These are phyloP conservation scores for Stenotaenia linearis DNA, from an alignment of 2,888 invertebrate species.

Conservation along the genomic window DNA sequence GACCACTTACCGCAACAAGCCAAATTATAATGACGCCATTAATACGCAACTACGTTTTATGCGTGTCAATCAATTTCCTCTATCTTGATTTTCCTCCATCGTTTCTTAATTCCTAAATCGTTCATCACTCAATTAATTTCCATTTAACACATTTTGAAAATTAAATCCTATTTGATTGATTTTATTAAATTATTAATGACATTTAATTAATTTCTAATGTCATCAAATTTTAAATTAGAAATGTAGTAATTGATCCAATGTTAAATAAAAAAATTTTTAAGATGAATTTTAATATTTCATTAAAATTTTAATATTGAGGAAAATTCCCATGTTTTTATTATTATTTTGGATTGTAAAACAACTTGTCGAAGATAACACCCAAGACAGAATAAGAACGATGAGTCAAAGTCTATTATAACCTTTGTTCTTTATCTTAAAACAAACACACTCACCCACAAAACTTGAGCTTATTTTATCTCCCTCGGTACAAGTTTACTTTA, in stretches of 20 bases:
- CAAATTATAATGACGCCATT: conserved; percentile 12
- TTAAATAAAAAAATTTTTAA: too few relatives aligned
- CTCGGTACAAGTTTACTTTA: conserved; percentile 7
- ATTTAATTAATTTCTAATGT: too few relatives aligned
- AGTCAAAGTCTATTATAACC: not conserved
- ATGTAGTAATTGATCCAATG: too few relatives aligned
- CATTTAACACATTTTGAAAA: not conserved
- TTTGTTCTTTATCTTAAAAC: not conserved
- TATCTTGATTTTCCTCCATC: not conserved
- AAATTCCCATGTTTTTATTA: too few relatives aligned
- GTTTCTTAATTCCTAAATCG: not conserved
- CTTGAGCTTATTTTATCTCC: not conserved
- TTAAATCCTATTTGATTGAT: too few relatives aligned
- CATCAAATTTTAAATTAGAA: too few relatives aligned
- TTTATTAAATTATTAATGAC: too few relatives aligned
- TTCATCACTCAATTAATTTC: not conserved
- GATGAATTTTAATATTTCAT: too few relatives aligned
- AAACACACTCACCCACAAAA: not conserved
- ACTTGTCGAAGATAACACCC: not conserved
- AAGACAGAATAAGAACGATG: not conserved
- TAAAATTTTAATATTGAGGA: too few relatives aligned
- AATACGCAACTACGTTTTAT: not conserved
- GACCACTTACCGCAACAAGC: conserved; percentile 6
- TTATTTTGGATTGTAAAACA: not conserved
- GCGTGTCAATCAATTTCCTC: conserved; percentile 4